Evolutionary conservation across 2,888 invertebrate genomes (phyloP).

Genomic region (Pandemis cinnamomeana): DNA sequence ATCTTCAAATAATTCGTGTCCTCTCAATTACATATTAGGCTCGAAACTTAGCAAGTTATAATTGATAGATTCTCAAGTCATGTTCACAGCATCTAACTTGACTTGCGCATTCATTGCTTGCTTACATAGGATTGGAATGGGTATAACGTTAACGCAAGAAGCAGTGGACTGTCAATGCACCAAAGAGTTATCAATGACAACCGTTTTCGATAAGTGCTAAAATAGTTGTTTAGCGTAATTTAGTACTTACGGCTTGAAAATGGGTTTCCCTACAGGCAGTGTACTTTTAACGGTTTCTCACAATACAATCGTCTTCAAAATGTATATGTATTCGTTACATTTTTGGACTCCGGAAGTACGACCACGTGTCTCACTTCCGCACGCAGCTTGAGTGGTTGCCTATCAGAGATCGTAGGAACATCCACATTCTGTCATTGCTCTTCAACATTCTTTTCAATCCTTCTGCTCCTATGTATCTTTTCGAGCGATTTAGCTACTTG

Average conservation of each 20-base stretch:
- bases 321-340: too few relatives aligned
- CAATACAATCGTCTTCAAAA: too few relatives aligned
- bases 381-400: too few relatives aligned
- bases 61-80: neutral
- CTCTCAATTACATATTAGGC: constrained; percentile 14
- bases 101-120: constrained; percentile 7
- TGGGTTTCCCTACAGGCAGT: neutral
- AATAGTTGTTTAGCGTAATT: constrained; percentile 3
- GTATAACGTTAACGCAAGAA: neutral
- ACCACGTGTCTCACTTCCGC: too few relatives aligned
- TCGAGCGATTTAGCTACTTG: too few relatives aligned
- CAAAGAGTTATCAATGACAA: neutral
- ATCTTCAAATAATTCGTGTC: constrained; percentile 24
- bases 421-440: too few relatives aligned
- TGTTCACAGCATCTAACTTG: neutral
- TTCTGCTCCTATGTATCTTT: too few relatives aligned
- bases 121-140: neutral
- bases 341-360: too few relatives aligned
- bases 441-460: too few relatives aligned
- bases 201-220: neutral
- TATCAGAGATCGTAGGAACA: too few relatives aligned
- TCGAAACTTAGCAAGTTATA: constrained; percentile 16
- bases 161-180: constrained; percentile 10
- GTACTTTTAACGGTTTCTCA: too few relatives aligned
- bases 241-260: too few relatives aligned